phyloP scores from a whole-genome alignment of 2,113 vertebrate genomes.

The Mustela nigripes region DNA sequence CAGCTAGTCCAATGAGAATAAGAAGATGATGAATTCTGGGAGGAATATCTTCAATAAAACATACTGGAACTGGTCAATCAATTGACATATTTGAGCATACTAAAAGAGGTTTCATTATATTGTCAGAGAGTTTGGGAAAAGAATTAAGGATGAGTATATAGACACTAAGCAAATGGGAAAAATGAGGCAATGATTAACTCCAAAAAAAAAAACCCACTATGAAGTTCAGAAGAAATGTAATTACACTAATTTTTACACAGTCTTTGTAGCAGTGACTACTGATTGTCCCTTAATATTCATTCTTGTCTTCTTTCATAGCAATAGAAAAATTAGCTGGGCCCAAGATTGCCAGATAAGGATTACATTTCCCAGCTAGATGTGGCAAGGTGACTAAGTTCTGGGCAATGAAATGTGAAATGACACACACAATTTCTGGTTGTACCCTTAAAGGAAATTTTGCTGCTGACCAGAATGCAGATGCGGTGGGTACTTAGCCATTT shows the following conservation, averaged over 20 bases:
- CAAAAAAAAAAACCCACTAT: not conserved
- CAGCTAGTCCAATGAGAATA: not conserved
- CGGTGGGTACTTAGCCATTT: not conserved
- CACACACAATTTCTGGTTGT: not conserved
- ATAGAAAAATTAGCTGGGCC: not conserved
- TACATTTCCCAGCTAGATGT: slow-evolving; percentile 20
- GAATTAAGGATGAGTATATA: slow-evolving; percentile 35
- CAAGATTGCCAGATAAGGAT: not conserved
- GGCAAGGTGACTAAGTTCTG: not conserved
- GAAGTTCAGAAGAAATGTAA: slow-evolving; percentile 53
- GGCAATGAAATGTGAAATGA: not conserved
- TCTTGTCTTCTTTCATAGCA: not conserved
- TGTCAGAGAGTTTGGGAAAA: slow-evolving; percentile 13
- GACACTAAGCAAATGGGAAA: slow-evolving; percentile 1
- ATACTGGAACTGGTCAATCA: not conserved
- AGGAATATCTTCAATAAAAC: not conserved
- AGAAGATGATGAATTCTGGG: not conserved
- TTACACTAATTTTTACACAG: slow-evolving; percentile 1
- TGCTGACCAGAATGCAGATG: not conserved
- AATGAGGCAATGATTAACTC: slow-evolving; percentile 18
- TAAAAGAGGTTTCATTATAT: slow-evolving; percentile 34
- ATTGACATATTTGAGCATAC: not conserved
- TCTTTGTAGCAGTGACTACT: not conserved
- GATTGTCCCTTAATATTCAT: not conserved
- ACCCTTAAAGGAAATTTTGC: slow-evolving; percentile 5